Conservation (phyloP, 37 sponge, comb jelly and placozoan species). For the Halisarca cf. caerulea region DNA sequence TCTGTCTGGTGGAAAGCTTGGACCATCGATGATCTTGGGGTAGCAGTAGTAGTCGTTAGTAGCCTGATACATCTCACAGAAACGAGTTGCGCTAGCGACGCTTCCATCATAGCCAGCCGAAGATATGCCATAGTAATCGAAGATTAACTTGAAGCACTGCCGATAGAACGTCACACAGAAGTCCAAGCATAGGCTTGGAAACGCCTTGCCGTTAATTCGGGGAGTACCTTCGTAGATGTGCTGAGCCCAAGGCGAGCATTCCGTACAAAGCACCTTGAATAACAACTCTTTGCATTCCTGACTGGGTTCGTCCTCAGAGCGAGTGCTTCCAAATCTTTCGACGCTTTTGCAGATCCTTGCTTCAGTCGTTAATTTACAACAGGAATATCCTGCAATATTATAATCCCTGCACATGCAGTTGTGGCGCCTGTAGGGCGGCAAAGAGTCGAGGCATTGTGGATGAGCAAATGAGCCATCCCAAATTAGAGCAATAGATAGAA, state of each 20-base stretch:
- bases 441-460: constrained; percentile 77
- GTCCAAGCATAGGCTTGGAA: constrained; percentile 58
- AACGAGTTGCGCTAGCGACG: constrained; percentile 14
- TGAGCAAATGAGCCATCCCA: too few species aligned
- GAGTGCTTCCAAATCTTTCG: not conserved
- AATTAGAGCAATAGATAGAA: too few species aligned
- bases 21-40: constrained; percentile 59
- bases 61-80: constrained; percentile 40
- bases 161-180: constrained; percentile 54
- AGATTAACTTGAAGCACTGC: constrained; percentile 38
- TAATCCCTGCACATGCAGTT: constrained; percentile 55
- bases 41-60: constrained; percentile 67
- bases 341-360: not conserved
- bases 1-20: constrained; percentile 24
- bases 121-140: constrained; percentile 38
- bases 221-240: constrained; percentile 68
- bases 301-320: not conserved
- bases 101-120: not conserved
- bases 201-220: not conserved
- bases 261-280: constrained; percentile 50
- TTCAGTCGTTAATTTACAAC: constrained; percentile 47
- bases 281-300: constrained; percentile 42
- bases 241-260: constrained; percentile 72
- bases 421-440: constrained; percentile 53
- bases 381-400: constrained; percentile 5